These are phyloP conservation scores for Sebastes taczanowskii DNA, from an alignment of 2,797 vertebrate species.

Conservation along the genomic window DNA sequence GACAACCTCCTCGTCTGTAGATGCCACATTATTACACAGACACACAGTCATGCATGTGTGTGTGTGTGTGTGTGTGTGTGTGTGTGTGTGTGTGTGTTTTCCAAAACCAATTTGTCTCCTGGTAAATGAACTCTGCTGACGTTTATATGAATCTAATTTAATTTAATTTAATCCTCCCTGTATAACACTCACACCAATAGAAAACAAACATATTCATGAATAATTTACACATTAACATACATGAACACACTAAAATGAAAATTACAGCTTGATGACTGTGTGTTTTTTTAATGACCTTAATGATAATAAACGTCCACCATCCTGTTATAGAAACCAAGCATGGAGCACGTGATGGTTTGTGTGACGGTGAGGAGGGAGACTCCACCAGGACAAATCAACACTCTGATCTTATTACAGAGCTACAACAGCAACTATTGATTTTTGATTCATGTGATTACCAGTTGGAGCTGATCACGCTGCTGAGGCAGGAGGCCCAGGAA, in stretches of 20 bases:
- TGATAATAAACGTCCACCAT: not conserved
- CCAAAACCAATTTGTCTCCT: not conserved
- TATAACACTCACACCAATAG: not conserved
- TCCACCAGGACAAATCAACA: not conserved
- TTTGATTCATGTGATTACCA: slow-evolving; percentile 23
- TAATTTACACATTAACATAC: not conserved
- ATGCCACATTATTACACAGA: not conserved
- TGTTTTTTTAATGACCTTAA: not conserved
- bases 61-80: not conserved
- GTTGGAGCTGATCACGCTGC: not conserved
- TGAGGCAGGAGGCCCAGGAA: not conserved
- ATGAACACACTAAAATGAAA: not conserved
- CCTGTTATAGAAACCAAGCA: not conserved
- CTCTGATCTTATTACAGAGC: slow-evolving; percentile 1
- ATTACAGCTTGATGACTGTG: not conserved
- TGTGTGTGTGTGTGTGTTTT: not conserved
- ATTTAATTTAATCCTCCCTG: not conserved
- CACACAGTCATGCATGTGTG: not conserved
- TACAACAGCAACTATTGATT: slow-evolving; percentile 28
- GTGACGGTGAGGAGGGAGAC: not conserved
- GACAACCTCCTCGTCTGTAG: not conserved
- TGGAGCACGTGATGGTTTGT: not conserved
- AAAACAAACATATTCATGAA: not conserved
- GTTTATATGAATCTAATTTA: slow-evolving; percentile 22
- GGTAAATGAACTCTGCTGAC: slow-evolving; percentile 12